Percentiles rank a stretch among this genome's conserved stretches.
These are phyloP conservation scores for Hanleya hanleyi DNA, from an alignment of 2,888 invertebrate genomes.

Conservation along the genomic window DNA sequence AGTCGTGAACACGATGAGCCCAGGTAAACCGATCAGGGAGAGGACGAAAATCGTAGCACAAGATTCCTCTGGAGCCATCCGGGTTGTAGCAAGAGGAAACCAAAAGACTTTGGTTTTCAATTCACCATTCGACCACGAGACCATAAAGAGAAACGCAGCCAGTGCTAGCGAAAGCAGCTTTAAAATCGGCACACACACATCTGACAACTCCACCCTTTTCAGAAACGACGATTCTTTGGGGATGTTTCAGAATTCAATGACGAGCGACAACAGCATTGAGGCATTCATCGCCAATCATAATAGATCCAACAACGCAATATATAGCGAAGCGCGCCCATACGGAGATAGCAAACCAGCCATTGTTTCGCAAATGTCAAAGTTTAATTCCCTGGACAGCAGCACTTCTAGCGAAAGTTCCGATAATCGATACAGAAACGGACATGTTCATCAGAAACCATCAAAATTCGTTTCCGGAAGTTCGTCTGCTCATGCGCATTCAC, in stretches of 20 bases:
- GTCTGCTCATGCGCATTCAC: conserved; percentile 5
- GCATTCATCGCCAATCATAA: not conserved
- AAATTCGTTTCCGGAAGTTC: too few species aligned
- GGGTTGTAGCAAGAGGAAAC: conserved; percentile 53
- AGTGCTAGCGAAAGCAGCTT: not conserved
- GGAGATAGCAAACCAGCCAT: not conserved
- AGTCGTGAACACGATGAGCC: conserved; percentile 50
- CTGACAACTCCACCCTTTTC: not conserved
- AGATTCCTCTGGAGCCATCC: conserved; percentile 54
- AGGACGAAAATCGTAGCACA: conserved; percentile 52
- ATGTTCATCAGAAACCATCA: not conserved
- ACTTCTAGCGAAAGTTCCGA: conserved; percentile 1
- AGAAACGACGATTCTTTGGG: not conserved
- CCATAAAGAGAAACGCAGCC: not conserved
- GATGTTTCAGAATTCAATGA: not conserved
- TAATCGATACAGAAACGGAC: not conserved
- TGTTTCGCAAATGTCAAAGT: not conserved
- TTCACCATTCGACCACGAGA: not conserved
- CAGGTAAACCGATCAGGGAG: conserved; percentile 40
- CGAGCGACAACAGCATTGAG: conserved; percentile 1
- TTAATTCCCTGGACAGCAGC: not conserved
- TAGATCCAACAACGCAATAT: not conserved
- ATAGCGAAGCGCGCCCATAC: not conserved
- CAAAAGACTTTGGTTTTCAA: conserved; percentile 12
- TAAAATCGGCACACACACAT: not conserved